These are phyloP conservation scores for Notolabrus celidotus DNA, from an alignment of 2,797 vertebrate species.

Conservation along the genomic window DNA sequence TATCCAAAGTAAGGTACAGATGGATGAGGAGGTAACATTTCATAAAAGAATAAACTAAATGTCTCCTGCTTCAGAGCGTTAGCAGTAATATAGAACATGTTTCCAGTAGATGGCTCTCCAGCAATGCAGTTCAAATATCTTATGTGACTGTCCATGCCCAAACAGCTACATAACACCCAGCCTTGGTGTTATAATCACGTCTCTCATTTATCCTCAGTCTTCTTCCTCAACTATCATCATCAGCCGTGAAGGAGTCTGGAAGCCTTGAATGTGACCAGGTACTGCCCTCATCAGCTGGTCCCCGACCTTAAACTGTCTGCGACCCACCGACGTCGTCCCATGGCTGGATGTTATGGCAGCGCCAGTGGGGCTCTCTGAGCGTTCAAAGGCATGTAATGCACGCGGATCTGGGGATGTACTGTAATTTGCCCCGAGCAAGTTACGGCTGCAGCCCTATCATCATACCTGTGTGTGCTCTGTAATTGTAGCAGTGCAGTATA, in stretches of 20 bases:
- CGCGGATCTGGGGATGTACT: constrained; percentile 70
- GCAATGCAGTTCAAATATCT: constrained; percentile 38
- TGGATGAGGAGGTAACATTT: background rate
- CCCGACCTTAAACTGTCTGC: constrained; percentile 9
- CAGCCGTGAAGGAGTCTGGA: background rate
- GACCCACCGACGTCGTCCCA: constrained; percentile 9
- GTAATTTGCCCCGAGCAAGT: constrained; percentile 75
- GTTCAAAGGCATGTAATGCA: constrained; percentile 57
- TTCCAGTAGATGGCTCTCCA: constrained; percentile 78
- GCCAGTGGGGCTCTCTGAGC: constrained; percentile 27
- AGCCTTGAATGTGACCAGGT: background rate
- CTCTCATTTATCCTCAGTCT: constrained; percentile 8
- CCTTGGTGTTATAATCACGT: background rate
- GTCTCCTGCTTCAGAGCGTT: background rate
- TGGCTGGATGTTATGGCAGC: constrained; percentile 54
- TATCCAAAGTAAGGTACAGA: background rate
- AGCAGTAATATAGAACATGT: constrained; percentile 33
- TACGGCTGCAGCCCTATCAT: constrained; percentile 77
- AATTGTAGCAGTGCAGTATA: constrained; percentile 67
- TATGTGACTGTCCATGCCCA: background rate
- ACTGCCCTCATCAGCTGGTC: background rate
- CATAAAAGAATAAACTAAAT: background rate
- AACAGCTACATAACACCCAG: constrained; percentile 20
- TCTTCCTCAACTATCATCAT: background rate
- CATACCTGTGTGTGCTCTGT: constrained; percentile 77